Percentiles rank a stretch among this genome's conserved stretches.
phyloP scores from a whole-genome alignment of 2,113 vertebrate genomes.

The Melanocharis versteri region DNA sequence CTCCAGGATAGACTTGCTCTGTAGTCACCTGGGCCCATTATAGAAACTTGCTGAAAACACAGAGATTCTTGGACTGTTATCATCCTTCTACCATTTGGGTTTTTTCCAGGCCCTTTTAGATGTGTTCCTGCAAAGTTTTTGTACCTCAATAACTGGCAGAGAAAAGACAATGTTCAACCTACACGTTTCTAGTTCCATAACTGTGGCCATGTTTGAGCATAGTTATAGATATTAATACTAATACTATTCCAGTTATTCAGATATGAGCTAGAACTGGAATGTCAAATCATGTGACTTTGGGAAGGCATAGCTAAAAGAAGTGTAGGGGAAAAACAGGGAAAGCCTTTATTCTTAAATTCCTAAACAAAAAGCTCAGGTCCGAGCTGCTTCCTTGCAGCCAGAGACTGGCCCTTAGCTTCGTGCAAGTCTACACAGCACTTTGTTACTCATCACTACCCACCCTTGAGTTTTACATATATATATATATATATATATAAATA shows the following conservation, averaged over 20 bases:
- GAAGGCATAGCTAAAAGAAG: background rate
- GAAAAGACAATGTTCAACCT: background rate
- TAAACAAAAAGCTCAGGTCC: background rate
- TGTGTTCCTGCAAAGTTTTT: background rate
- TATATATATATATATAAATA: background rate
- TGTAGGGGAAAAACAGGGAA: background rate
- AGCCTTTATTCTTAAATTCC: background rate
- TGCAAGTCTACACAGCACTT: background rate
- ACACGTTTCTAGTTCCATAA: background rate
- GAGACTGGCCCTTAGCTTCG: background rate
- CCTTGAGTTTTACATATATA: background rate
- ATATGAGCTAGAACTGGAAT: background rate
- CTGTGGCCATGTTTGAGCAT: background rate
- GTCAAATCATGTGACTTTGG: background rate
- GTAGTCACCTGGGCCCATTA: background rate
- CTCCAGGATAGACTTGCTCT: background rate
- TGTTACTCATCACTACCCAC: background rate
- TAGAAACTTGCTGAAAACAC: background rate
- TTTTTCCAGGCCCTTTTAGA: background rate
- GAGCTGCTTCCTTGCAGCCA: background rate
- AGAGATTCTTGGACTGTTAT: background rate
- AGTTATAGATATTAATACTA: background rate
- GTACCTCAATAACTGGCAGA: background rate
- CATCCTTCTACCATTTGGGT: accelerated
- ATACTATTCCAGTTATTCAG: background rate